A percentile compares a stretch with the other conserved stretches of the same genome.
Conservation (phyloP, 2,113 vertebrate genomes). For the Oophaga pumilio region DNA sequence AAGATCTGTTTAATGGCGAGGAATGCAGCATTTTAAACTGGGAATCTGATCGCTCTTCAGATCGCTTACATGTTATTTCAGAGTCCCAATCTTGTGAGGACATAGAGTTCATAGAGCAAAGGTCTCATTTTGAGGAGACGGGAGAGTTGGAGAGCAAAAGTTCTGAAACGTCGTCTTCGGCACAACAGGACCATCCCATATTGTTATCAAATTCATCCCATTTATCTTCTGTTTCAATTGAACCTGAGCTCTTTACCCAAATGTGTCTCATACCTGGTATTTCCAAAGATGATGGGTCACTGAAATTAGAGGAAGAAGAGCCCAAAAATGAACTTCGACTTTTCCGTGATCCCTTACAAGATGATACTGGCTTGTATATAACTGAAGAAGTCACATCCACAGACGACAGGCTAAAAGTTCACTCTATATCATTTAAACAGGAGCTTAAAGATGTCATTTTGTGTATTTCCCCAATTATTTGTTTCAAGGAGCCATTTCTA, state of each 20-base stretch:
- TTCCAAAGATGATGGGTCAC: conserved; percentile 60
- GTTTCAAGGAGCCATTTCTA: conserved; percentile 89
- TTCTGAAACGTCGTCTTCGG: conserved; percentile 52
- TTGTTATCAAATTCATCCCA: conserved; percentile 55
- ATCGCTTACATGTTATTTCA: conserved; percentile 64
- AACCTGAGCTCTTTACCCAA: conserved; percentile 74
- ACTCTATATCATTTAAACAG: conserved; percentile 88
- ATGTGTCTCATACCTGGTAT: conserved; percentile 67
- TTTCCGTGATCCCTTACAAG: conserved; percentile 93
- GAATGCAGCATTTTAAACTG: conserved; percentile 64
- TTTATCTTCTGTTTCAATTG: conserved; percentile 62
- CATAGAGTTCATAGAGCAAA: conserved; percentile 63
- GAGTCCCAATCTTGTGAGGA: conserved; percentile 70
- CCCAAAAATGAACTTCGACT: conserved; percentile 76
- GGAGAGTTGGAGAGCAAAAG: conserved; percentile 59
- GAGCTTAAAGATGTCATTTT: conserved; percentile 95
- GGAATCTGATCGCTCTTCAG: conserved; percentile 68
- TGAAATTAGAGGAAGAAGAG: conserved; percentile 65
- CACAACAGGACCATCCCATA: conserved; percentile 63
- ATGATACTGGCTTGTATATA: conserved; percentile 90
- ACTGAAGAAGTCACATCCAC: conserved; percentile 86
- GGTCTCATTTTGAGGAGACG: conserved; percentile 66
- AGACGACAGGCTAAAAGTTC: conserved; percentile 88
- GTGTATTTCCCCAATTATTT: conserved; percentile 91
- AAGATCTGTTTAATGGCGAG: conserved; percentile 64